Percentiles rank a stretch among this genome's conserved stretches.
phyloP scores from a whole-genome alignment of 1,140 invertebrate species.

The Hylaeus anthracinus region DNA sequence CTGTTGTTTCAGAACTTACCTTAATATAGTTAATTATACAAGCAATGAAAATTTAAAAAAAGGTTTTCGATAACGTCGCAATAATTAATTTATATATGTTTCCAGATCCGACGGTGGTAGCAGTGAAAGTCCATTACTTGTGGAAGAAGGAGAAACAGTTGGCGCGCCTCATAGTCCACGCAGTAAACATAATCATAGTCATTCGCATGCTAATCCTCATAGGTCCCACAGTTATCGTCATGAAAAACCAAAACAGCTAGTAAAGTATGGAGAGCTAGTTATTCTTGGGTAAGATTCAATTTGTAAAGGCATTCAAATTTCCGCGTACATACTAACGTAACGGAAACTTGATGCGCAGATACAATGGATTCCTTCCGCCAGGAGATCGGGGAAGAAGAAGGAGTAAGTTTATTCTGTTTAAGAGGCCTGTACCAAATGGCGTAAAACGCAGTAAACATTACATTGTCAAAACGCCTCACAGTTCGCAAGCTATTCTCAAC shows the following conservation, averaged over 20 bases:
- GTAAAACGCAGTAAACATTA: constrained; percentile 97
- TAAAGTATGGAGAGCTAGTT: constrained; percentile 96
- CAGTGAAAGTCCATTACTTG: constrained; percentile 78
- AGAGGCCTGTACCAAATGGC: constrained; percentile 92
- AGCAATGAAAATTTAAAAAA: not conserved
- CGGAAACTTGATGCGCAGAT: constrained; percentile 83
- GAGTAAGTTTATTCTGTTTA: constrained; percentile 96
- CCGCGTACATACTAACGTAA: not conserved
- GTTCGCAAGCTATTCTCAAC: constrained; percentile 95
- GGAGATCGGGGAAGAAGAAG: constrained; percentile 94
- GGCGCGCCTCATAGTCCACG: constrained; percentile 77
- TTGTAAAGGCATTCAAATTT: not conserved
- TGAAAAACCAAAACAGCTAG: constrained; percentile 87
- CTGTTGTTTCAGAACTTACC: not conserved
- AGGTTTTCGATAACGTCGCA: not conserved
- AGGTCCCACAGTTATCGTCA: constrained; percentile 76
- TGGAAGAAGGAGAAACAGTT: constrained; percentile 79
- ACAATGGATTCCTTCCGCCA: constrained; percentile 96
- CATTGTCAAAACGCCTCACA: constrained; percentile 94
- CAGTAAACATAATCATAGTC: constrained; percentile 75
- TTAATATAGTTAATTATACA: not conserved
- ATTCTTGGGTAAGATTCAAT: constrained; percentile 91
- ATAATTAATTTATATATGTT: not conserved
- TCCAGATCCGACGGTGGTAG: constrained; percentile 78
- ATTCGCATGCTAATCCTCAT: constrained; percentile 75